A percentile compares a stretch with the other conserved stretches of the same genome.
phyloP scores from a whole-genome alignment of 2,113 vertebrate species.

The Corythaixoides concolor region DNA sequence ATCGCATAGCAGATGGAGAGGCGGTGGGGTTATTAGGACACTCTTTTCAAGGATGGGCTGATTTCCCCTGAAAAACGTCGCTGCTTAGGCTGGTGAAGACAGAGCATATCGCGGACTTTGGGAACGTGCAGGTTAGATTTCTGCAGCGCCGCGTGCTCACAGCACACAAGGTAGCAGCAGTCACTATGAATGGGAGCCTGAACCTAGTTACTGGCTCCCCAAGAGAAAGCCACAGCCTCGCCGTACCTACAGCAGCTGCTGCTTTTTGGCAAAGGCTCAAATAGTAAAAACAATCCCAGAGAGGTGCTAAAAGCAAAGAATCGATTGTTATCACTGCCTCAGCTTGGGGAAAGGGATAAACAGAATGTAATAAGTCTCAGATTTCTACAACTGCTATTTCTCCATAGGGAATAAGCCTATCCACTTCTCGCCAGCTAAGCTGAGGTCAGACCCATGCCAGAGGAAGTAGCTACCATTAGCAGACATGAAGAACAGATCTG shows the following conservation, averaged over 20 bases:
- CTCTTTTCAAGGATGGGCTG: background rate
- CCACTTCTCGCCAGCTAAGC: background rate
- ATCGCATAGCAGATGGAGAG: background rate
- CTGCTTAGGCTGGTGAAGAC: background rate
- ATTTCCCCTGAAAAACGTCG: background rate
- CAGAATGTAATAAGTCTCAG: background rate
- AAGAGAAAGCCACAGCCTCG: background rate
- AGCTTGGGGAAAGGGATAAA: slow-evolving; percentile 18
- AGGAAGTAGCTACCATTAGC: background rate
- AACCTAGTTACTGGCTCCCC: background rate
- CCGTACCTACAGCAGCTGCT: slow-evolving; percentile 1
- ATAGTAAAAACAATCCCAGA: background rate
- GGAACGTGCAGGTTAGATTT: background rate
- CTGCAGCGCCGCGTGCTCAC: background rate
- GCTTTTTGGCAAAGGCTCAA: background rate
- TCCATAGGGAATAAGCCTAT: background rate
- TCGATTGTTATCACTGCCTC: background rate
- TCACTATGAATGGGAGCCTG: background rate
- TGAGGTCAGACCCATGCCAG: background rate
- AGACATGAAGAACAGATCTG: background rate
- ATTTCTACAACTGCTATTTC: slow-evolving; percentile 21
- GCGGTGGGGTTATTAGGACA: background rate
- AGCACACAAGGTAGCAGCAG: background rate
- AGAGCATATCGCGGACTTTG: background rate
- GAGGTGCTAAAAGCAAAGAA: slow-evolving; percentile 55